Conservation (phyloP, 1,140 invertebrate genomes). For the Drosophila arizonae region DNA sequence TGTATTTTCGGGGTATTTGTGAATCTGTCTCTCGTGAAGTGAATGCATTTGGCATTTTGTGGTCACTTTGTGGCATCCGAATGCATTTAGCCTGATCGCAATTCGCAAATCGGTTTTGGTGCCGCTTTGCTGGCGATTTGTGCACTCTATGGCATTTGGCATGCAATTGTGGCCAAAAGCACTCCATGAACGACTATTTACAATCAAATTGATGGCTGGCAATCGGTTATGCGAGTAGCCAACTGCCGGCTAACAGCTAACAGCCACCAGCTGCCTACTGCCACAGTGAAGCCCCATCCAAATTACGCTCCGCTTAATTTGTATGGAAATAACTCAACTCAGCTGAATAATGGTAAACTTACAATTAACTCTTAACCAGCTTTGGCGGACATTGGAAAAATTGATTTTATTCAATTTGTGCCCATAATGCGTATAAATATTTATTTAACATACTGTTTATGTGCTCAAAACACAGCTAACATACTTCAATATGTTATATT, state of each 20-base stretch:
- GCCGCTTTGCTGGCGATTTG: constrained; percentile 16
- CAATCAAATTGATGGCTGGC: constrained; percentile 18
- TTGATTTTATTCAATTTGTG: not conserved
- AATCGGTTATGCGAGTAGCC: constrained; percentile 6
- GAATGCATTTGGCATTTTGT: constrained; percentile 64
- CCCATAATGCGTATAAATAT: no score
- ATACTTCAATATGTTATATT: no score
- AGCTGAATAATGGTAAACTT: not conserved
- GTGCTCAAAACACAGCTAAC: no score
- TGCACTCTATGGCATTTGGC: constrained; percentile 1
- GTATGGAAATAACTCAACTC: not conserved
- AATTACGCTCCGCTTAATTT: not conserved
- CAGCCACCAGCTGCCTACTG: no score
- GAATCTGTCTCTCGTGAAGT: constrained; percentile 13
- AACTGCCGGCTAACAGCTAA: not conserved
- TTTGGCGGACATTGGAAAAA: not conserved
- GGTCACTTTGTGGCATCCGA: constrained; percentile 60
- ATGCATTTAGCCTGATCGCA: constrained; percentile 57
- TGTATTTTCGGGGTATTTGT: not conserved
- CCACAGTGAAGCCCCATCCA: not conserved
- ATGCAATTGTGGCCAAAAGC: constrained; percentile 39
- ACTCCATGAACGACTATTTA: constrained; percentile 9
- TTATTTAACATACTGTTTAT: no score
- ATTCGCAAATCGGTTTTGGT: constrained; percentile 57
- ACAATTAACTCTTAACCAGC: not conserved